These are phyloP conservation scores for Kryphioiulus occultus DNA, from an alignment of 2,888 invertebrate genomes.

Conservation along the genomic window DNA sequence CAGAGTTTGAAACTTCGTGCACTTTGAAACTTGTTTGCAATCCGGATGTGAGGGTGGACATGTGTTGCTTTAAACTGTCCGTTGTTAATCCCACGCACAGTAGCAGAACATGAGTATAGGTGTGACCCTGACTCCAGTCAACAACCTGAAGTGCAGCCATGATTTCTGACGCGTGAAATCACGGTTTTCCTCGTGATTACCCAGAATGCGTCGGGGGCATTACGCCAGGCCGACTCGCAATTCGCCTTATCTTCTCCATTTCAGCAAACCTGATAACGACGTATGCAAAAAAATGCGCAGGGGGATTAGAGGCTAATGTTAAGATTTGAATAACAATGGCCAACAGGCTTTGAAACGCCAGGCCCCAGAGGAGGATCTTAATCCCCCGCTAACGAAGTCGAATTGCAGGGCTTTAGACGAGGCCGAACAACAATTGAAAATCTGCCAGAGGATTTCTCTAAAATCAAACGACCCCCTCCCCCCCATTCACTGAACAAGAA, in stretches of 20 bases:
- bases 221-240: background rate
- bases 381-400: slow-evolving; percentile 1
- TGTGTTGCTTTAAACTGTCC: background rate
- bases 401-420: background rate
- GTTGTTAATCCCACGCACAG: background rate
- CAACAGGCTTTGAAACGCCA: slow-evolving; percentile 8
- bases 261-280: slow-evolving; percentile 9
- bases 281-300: background rate
- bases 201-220: background rate
- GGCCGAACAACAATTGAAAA: slow-evolving; percentile 23
- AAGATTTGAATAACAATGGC: slow-evolving; percentile 17
- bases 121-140: background rate
- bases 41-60: too few species aligned
- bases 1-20: too few species aligned
- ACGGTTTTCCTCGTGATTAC: background rate
- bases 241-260: slow-evolving; percentile 17
- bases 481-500: background rate
- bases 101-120: background rate
- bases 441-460: background rate
- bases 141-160: background rate
- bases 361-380: slow-evolving; percentile 3
- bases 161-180: slow-evolving; percentile 14
- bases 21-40: too few species aligned
- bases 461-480: background rate
- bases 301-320: slow-evolving; percentile 9